Percentiles rank a stretch among this genome's conserved stretches.
Evolutionary conservation across 1,140 invertebrate genomes (phyloP).

Genomic region (Scaptomyza graminum): DNA sequence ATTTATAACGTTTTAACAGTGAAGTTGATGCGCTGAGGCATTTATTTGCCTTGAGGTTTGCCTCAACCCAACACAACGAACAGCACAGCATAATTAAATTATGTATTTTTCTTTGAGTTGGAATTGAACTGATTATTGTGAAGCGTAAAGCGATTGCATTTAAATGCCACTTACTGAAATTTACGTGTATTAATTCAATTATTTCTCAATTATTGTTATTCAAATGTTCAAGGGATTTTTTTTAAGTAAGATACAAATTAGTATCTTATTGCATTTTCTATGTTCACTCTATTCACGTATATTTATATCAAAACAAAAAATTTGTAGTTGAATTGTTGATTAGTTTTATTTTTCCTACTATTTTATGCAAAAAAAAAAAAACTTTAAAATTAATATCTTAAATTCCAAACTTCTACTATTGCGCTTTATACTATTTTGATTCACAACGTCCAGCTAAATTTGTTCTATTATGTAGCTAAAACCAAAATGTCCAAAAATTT

Average conservation of each 20-base stretch:
- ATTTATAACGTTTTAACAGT: slow-evolving; percentile 45
- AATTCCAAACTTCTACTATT: slow-evolving; percentile 19
- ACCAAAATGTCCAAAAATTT: slow-evolving; percentile 68
- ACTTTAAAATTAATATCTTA: slow-evolving; percentile 30
- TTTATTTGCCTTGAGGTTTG: slow-evolving; percentile 40
- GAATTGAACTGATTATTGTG: slow-evolving; percentile 40
- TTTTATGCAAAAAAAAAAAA: neutral
- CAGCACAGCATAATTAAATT: slow-evolving; percentile 45
- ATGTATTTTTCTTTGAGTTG: slow-evolving; percentile 36
- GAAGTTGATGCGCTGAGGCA: slow-evolving; percentile 33
- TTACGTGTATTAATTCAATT: slow-evolving; percentile 2
- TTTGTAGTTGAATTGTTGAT: neutral
- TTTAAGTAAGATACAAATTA: too few relatives aligned
- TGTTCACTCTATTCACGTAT: too few relatives aligned
- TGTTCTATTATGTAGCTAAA: slow-evolving; percentile 56
- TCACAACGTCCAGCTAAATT: slow-evolving; percentile 35
- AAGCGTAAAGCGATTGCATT: slow-evolving; percentile 34
- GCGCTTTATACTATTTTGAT: slow-evolving; percentile 15
- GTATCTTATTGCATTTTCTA: too few relatives aligned
- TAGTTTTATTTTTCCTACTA: neutral
- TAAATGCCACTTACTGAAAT: slow-evolving; percentile 23
- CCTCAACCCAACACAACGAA: neutral
- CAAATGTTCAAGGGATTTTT: too few relatives aligned
- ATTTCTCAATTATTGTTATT: too few relatives aligned
- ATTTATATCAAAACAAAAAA: too few relatives aligned